These are phyloP conservation scores for Cheilosia soror DNA, from an alignment of 2,888 invertebrate genomes.

Conservation along the genomic window DNA sequence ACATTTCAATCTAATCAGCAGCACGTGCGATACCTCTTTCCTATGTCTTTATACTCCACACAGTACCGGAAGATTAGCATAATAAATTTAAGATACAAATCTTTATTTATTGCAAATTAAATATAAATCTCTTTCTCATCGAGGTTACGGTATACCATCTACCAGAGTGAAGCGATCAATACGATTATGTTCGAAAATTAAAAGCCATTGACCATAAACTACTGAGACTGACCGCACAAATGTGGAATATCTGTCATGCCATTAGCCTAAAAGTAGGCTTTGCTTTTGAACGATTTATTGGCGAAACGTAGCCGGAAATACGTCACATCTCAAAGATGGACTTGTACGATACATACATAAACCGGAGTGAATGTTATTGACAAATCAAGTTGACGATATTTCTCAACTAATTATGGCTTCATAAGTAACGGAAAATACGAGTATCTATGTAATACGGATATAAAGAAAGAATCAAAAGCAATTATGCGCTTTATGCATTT, in stretches of 20 bases:
- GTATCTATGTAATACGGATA: background rate
- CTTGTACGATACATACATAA: too few species aligned
- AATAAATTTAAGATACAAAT: slow-evolving; percentile 15
- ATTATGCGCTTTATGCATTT: slow-evolving; percentile 25
- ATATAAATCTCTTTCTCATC: background rate
- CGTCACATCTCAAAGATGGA: background rate
- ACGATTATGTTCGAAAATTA: background rate
- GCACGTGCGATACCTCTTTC: background rate
- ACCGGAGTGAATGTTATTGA: background rate
- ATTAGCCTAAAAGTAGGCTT: slow-evolving; percentile 26
- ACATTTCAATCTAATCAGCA: background rate
- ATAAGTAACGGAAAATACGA: background rate
- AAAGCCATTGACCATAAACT: too few species aligned
- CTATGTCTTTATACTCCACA: background rate
- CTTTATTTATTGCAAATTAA: slow-evolving; percentile 1
- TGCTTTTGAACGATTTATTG: background rate
- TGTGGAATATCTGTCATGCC: background rate
- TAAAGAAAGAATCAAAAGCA: slow-evolving; percentile 5
- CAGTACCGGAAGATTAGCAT: background rate
- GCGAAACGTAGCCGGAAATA: background rate
- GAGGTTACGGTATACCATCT: background rate
- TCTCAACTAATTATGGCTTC: background rate
- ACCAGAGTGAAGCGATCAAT: background rate
- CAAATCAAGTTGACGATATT: background rate
- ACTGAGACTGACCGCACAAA: too few species aligned